A percentile compares a stretch with the other conserved stretches of the same genome.
Evolutionary conservation across 2,113 vertebrate species (phyloP).

Genomic region (Odocoileus virginianus): DNA sequence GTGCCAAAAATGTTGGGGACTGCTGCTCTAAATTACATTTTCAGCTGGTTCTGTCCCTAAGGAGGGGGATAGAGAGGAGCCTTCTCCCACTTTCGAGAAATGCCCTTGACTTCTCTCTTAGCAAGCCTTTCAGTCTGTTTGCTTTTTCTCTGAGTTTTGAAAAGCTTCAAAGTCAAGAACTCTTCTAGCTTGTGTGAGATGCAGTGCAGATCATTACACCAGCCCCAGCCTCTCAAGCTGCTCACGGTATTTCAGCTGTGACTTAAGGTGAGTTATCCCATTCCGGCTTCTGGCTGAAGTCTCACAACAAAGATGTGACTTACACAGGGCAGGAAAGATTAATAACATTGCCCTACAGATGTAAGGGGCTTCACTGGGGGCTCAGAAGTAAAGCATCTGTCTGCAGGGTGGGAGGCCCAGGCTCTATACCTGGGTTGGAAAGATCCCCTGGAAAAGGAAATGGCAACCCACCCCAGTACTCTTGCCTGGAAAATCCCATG

Average conservation of each 20-base stretch:
- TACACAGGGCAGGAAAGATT: background rate
- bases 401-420: background rate
- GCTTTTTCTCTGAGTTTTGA: background rate
- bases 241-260: background rate
- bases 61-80: rapidly evolving
- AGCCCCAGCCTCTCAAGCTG: background rate
- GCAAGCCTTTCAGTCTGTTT: background rate
- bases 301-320: background rate
- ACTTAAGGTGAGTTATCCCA: background rate
- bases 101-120: background rate
- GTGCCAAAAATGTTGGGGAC: background rate
- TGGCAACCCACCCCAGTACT: background rate
- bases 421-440: background rate
- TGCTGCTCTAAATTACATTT: background rate
- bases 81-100: background rate
- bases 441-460: background rate
- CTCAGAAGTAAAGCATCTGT: background rate
- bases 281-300: background rate
- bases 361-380: background rate
- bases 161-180: background rate
- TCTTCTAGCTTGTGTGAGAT: background rate
- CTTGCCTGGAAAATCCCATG: background rate
- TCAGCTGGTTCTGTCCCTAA: background rate
- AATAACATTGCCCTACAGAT: background rate
- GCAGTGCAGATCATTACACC: background rate